phyloP scores from a whole-genome alignment of 2,113 vertebrate genomes.

The Spheniscus mendiculus region DNA sequence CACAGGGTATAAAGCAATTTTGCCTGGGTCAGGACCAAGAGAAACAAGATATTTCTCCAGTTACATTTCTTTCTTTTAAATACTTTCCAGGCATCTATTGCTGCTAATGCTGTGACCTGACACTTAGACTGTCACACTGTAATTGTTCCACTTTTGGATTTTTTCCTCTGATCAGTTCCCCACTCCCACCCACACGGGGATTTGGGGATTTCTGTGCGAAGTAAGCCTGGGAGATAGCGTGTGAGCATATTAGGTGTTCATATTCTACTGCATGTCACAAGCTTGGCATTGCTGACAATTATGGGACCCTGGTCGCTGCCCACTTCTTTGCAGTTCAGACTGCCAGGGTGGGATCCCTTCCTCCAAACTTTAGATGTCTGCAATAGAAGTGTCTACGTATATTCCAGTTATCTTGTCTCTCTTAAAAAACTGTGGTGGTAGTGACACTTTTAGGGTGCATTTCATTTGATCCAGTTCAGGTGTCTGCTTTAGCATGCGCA shows the following conservation, averaged over 20 bases:
- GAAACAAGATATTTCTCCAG: not conserved
- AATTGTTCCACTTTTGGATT: not conserved
- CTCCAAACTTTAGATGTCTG: not conserved
- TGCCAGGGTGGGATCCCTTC: not conserved
- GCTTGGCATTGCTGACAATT: not conserved
- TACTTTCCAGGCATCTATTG: not conserved
- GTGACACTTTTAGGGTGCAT: not conserved
- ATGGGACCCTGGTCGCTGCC: not conserved
- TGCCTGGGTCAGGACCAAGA: constrained; percentile 6
- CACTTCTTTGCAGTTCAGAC: not conserved
- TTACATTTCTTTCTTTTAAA: not conserved
- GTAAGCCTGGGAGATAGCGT: not conserved
- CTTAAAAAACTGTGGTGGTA: not conserved
- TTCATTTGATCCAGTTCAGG: not conserved
- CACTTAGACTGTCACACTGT: not conserved
- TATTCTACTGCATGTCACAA: not conserved
- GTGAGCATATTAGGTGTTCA: not conserved
- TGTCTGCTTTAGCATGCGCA: not conserved
- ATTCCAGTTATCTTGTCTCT: not conserved
- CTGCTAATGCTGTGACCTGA: not conserved
- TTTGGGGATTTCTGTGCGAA: not conserved
- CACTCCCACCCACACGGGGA: not conserved
- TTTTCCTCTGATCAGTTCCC: not conserved
- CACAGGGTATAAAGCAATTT: not conserved
- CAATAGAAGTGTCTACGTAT: not conserved